These are phyloP conservation scores for Plotosus lineatus DNA, from an alignment of 2,113 vertebrate species.

Conservation along the genomic window DNA sequence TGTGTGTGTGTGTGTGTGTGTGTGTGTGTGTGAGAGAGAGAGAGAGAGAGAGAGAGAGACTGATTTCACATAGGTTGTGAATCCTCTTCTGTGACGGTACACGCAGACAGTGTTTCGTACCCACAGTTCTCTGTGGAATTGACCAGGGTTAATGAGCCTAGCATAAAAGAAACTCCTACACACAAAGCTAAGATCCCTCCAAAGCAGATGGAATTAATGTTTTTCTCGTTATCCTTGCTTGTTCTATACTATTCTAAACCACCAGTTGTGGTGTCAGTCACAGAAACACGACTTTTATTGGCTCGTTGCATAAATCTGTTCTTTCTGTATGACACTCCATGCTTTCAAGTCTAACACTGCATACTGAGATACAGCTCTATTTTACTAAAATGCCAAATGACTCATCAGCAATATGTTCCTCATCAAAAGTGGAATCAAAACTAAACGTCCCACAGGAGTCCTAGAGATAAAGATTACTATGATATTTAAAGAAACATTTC, in stretches of 20 bases:
- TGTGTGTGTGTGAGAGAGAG: slow-evolving; percentile 5
- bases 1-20: slow-evolving; percentile 21
- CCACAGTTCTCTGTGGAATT: slow-evolving; percentile 15
- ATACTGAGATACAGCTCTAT: background rate
- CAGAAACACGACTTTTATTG: background rate
- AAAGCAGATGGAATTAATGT: slow-evolving; percentile 30
- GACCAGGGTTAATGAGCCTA: slow-evolving; percentile 41
- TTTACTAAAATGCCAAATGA: background rate
- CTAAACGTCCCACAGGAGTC: background rate
- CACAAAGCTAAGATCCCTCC: slow-evolving; percentile 6
- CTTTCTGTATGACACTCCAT: background rate
- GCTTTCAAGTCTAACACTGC: background rate
- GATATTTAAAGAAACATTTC: no score
- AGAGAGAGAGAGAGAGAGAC: no score
- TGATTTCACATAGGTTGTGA: slow-evolving; percentile 22
- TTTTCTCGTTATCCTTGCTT: slow-evolving; percentile 20
- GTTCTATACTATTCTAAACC: background rate
- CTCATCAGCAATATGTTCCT: background rate
- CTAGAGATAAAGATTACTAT: background rate
- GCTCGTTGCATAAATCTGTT: background rate
- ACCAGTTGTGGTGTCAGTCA: slow-evolving; percentile 24
- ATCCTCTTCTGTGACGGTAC: background rate
- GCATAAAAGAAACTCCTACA: slow-evolving; percentile 12
- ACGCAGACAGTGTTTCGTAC: slow-evolving; percentile 16
- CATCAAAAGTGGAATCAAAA: background rate